Evolutionary conservation across 2,888 invertebrate genomes (phyloP).

Genomic region (Platycnemis pennipes): DNA sequence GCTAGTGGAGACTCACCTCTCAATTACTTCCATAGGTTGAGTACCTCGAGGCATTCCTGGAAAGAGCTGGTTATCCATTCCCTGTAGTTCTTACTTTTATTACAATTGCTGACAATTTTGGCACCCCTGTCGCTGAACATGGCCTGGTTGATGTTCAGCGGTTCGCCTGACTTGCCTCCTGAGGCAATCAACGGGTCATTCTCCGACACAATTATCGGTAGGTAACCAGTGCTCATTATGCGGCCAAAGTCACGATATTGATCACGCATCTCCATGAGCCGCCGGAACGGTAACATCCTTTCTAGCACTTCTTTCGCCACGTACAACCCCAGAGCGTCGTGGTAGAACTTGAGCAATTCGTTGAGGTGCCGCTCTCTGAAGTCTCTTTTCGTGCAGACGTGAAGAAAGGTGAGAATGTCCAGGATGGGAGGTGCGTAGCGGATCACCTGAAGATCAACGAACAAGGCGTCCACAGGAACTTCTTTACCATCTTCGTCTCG

Average conservation of each 20-base stretch:
- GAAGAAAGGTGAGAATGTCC: not conserved
- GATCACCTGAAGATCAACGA: not conserved
- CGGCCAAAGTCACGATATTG: not conserved
- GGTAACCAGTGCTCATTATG: not conserved
- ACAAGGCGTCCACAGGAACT: not conserved
- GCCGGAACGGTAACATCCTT: not conserved
- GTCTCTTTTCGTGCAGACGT: not conserved
- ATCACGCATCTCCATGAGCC: not conserved
- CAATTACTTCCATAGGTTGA: not conserved
- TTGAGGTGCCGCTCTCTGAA: not conserved
- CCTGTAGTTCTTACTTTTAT: not conserved
- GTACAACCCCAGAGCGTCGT: not conserved
- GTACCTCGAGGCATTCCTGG: not conserved
- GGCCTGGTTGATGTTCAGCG: not conserved
- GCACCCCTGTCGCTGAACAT: not conserved
- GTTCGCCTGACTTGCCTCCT: not conserved
- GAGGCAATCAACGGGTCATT: not conserved
- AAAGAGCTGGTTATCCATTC: not conserved
- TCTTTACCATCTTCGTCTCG: not conserved
- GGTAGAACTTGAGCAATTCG: not conserved
- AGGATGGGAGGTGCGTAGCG: not conserved
- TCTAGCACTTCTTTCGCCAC: not conserved
- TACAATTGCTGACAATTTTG: not conserved
- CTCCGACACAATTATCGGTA: not conserved
- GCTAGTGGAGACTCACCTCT: not conserved